Evolutionary conservation across 2,113 vertebrate species (phyloP), one percentile per base, ranked within the genome.

Genomic region (Brachyhypopomus occidentalis): DNA sequence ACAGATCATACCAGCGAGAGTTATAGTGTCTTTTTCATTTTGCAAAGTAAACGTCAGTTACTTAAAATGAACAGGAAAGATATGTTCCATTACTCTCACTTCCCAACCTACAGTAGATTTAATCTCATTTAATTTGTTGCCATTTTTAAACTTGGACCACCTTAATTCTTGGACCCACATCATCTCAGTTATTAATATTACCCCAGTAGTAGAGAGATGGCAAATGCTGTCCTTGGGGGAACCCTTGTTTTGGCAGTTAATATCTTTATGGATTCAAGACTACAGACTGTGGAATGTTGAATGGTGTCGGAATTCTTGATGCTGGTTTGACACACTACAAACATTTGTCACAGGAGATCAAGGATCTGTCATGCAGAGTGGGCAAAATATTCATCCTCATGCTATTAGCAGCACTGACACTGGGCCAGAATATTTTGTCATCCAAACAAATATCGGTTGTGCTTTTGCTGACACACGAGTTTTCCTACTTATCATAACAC

Each of bases 301-400:
- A 77, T 48, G 27, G 64, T 38, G 11, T 23, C 67, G 56, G 48
- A 19, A 25, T 58, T n/a, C 36, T 38, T 22, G n/a, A 41, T 71
- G 52, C 76, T 78, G 45, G 11, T 27, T 5, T 12, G 19, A 9
- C 38, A 72, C 23, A 62, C 58, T 72, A 25, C 25, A 55, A 73
- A 73, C 56, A 11, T 66, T 71, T 58, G 70, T 64, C 25, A 64
- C 16, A 73, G 27, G 6, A 86, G 87, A 86, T 87, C 85, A 86
- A 91, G 89, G 89, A 91, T 89, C 86, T 81, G 86, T 91, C 88
- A 79, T 89, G 87, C 88, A 91, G 83, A 88, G 88, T 84, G 90
- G 89, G 85, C 86, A n/a, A 87, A 88, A 90, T 88, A 86, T 59
- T 27, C 79, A 41, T 25, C 75, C 8, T 23, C 66, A 45, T 4